Conservation (phyloP, 2,797 vertebrate genomes). For the Paratrypauchen microcephalus region DNA sequence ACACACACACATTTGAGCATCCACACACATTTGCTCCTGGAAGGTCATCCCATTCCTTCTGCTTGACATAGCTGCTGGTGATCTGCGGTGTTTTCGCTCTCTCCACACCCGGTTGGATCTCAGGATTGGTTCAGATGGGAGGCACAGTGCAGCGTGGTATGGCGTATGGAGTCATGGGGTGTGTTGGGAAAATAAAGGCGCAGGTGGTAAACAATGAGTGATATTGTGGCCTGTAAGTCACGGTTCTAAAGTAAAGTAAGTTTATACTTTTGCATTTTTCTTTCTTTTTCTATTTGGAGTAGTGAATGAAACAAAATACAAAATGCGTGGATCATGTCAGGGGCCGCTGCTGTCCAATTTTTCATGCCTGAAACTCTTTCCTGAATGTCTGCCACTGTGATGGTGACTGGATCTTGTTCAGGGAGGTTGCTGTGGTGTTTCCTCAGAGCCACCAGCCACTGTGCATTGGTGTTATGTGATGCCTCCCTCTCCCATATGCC, state of each 20-base stretch:
- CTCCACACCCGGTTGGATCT: slow-evolving; percentile 49
- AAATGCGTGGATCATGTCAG: too few species aligned
- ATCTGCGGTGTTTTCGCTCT: slow-evolving; percentile 37
- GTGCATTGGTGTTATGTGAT: too few species aligned
- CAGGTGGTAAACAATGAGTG: slow-evolving; percentile 3
- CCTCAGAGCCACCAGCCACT: too few species aligned
- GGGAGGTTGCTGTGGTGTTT: too few species aligned
- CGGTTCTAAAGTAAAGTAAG: neutral
- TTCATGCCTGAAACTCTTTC: too few species aligned
- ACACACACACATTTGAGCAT: slow-evolving; percentile 1
- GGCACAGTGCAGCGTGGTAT: slow-evolving; percentile 37
- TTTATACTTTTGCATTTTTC: neutral
- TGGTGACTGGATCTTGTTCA: too few species aligned
- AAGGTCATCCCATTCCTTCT: slow-evolving; percentile 33
- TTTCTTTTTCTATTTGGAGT: neutral
- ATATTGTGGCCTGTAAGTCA: neutral
- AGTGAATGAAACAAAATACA: too few species aligned
- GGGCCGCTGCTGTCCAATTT: too few species aligned
- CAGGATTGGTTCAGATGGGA: slow-evolving; percentile 49
- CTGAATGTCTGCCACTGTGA: too few species aligned
- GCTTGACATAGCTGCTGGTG: slow-evolving; percentile 40
- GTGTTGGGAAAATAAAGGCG: slow-evolving; percentile 6
- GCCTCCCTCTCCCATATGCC: too few species aligned
- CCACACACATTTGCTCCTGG: slow-evolving; percentile 3
- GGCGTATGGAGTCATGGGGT: neutral